These are phyloP conservation scores for Odobenus rosmarus DNA, from an alignment of 2,113 vertebrate genomes.

Conservation along the genomic window DNA sequence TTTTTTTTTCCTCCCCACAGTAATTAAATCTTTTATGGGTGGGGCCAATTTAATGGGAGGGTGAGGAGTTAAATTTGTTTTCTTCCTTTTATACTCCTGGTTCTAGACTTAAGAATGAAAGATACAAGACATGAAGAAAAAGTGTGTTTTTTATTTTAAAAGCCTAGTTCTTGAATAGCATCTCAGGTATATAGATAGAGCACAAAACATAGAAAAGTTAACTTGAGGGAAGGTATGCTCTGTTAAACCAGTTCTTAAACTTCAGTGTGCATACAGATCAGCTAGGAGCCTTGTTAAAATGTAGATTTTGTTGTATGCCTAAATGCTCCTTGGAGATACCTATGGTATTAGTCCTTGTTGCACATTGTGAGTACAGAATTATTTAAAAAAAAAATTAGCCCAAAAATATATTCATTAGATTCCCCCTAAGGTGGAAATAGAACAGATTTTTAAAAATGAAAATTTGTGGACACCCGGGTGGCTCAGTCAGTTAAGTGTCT, in stretches of 20 bases:
- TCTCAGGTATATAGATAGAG: not conserved
- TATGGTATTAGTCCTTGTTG: not conserved
- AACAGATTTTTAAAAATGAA: not conserved
- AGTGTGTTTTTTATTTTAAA: not conserved
- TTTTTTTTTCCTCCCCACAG: not conserved
- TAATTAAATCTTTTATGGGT: constrained; percentile 28
- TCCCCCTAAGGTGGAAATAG: not conserved
- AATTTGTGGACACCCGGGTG: not conserved
- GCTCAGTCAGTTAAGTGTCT: not conserved
- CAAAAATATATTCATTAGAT: not conserved
- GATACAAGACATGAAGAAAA: not conserved
- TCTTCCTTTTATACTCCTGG: not conserved
- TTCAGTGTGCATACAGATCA: not conserved
- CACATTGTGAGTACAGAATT: not conserved
- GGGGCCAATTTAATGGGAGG: not conserved
- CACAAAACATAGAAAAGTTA: not conserved
- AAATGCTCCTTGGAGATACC: not conserved
- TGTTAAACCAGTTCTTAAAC: not conserved
- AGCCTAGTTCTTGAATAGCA: not conserved
- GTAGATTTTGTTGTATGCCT: not conserved
- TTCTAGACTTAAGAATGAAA: not conserved
- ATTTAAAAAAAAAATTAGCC: not conserved
- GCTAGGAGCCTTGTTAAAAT: not conserved
- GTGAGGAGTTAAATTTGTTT: not conserved
- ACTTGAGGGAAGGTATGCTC: not conserved